These are phyloP conservation scores for Empis stercorea DNA, from an alignment of 2,888 invertebrate species.

Conservation along the genomic window DNA sequence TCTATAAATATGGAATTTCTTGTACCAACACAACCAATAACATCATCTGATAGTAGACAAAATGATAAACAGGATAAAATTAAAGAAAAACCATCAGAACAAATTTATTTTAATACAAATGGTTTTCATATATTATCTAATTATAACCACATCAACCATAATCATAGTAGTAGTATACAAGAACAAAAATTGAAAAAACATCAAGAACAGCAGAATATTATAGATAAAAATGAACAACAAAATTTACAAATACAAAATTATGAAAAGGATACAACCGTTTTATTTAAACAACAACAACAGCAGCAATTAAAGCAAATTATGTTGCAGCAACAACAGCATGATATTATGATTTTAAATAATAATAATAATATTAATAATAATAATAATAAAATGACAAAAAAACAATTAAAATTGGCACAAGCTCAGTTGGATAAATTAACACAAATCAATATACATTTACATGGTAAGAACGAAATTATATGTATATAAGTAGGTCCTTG, in stretches of 20 bases:
- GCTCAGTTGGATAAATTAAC: slow-evolving; percentile 62
- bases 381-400: slow-evolving; percentile 44
- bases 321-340: too few relatives aligned
- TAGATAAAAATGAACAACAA: background rate
- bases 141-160: background rate
- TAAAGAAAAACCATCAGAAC: slow-evolving; percentile 25
- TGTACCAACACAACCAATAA: slow-evolving; percentile 21
- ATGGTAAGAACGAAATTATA: too few relatives aligned
- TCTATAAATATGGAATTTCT: slow-evolving; percentile 32
- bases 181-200: background rate
- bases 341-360: too few relatives aligned
- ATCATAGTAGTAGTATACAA: background rate
- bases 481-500: too few relatives aligned
- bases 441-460: slow-evolving; percentile 70
- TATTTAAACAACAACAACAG: background rate
- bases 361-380: slow-evolving; percentile 10
- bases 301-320: background rate
- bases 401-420: slow-evolving; percentile 54
- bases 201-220: background rate
- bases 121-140: background rate
- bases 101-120: slow-evolving; percentile 3
- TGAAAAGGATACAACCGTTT: background rate
- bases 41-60: slow-evolving; percentile 11
- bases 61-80: slow-evolving; percentile 36
- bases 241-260: background rate